Conservation (phyloP, 1,140 invertebrate species). For the Hyles euphorbiae region DNA sequence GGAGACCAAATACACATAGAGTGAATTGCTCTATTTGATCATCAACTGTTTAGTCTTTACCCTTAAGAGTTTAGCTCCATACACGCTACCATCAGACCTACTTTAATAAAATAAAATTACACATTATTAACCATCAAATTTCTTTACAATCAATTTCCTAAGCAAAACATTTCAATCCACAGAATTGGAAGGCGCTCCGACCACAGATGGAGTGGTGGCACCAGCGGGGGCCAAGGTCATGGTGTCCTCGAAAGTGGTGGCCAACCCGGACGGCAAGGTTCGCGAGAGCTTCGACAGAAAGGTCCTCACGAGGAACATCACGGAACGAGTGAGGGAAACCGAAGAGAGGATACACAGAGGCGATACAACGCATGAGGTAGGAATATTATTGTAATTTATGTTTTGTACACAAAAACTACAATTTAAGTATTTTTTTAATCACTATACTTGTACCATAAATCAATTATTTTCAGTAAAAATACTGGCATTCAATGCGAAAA, state of each 20-base stretch:
- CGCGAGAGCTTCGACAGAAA: constrained; percentile 87
- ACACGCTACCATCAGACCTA: no score
- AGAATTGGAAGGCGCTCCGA: constrained; percentile 56
- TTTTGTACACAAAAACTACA: no score
- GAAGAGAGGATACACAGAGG: constrained; percentile 88
- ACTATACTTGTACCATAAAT: no score
- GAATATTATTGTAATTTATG: constrained; percentile 27
- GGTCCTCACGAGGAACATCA: constrained; percentile 88
- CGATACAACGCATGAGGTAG: constrained; percentile 89
- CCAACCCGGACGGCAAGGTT: constrained; percentile 82
- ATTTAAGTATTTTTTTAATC: no score
- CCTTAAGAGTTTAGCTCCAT: no score
- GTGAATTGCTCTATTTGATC: no score
- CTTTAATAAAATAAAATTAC: background rate
- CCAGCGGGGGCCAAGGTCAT: constrained; percentile 75
- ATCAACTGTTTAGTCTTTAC: no score
- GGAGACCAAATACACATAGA: no score
- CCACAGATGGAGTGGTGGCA: constrained; percentile 50
- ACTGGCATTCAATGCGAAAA: no score
- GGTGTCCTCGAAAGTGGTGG: constrained; percentile 77
- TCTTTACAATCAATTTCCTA: no score
- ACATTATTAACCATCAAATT: background rate
- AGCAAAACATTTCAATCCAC: constrained; percentile 8
- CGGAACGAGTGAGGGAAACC: constrained; percentile 86
- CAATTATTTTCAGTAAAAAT: no score